Base-by-base conservation (phyloP, 2,888 invertebrate genomes). In the Capitulum mitella region DNA sequence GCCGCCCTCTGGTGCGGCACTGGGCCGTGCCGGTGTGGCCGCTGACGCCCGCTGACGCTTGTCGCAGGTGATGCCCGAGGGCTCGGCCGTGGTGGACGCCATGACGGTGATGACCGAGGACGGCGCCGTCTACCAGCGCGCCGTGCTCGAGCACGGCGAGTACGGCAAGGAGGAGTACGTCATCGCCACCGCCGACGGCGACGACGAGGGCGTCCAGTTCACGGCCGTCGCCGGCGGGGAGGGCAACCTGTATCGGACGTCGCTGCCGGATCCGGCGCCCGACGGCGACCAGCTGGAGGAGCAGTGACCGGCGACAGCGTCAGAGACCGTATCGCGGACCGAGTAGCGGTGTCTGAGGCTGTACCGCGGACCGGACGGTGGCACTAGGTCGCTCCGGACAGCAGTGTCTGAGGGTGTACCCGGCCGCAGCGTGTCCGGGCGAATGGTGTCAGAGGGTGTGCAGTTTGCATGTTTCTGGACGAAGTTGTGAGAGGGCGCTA, bases 31-130 rank as follows among this genome's bases (percentile, higher is more conserved):
- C 43, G 43, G 43, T 12, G 43, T 43, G 43, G 12, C 43, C 43
- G 6, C 6, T 43, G 43, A 43, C n/a, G n/a, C 43, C 43, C 3
- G 32, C 1, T 32, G 14, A 32, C 34, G 19, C 29, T 61, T 26
- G 8, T 34, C 19, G 19, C 70, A 70, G 70, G 70, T 70, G 40
- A 70, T 70, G 70, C 70, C 70, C 10, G 70, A 70, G 70, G 70
- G 70, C 26, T 2, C 78, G 77, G 77, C 79, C 22, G 80, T 80
- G 64, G 80, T 79, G 22, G 80, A 80, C 61, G 76, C 79, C 61
- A 78, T 78, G 58, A n/a, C 70, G 14, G 78, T 48, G 29, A 58
- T 75, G 37, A 46, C 77, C 1, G 37, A 70, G 8, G 8, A 26
- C 37, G 70, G 70, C 40, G 26, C 40, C 10, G 70, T 37, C 26